Base-by-base conservation (phyloP, 1,140 invertebrate species). In the Brachionus rotundiformis region DNA sequence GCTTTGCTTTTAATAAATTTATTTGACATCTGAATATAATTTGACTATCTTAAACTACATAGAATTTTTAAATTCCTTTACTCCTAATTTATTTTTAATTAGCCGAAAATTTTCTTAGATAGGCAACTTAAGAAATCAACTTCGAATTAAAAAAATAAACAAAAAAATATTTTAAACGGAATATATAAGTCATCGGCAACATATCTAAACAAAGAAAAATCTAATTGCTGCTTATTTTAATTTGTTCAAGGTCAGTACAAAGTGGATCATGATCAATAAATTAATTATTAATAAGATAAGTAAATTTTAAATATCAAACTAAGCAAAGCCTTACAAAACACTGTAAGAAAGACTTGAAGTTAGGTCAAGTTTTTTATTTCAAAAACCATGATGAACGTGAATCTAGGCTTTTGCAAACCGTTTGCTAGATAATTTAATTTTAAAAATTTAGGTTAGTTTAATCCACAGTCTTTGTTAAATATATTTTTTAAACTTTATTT, bases 361-460 rank as follows among this genome's bases (percentile, higher is more conserved):
- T 54, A 54, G 47, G 47, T 54, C 47, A 54, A 54, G 47, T 19
- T 54, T 54, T 49, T 16, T 19, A 49, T 49, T 49, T 49, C 13
- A 49, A 47, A n/a, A 49, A 49, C 44, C 47, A 54, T 54, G 16
- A 54, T 54, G 4, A 54, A 54, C 47, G 47, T 54, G 47, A 54
- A 54, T 54, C 47, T 54, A 54, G 47, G 47, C 23, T 54, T 54
- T 54, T 54, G 2, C 19, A 23, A 54, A 19, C 47, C 47, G 47
- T 16, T 23, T 54, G 47, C 47, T 19, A 54, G 47, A 54, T 54
- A 54, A 54, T 54, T 54, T 19, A 54, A 54, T 54, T 54, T 54
- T 54, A 19, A 54, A 54, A 54, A 54, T 54, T 54, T 54, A 54
- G 47, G 47, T 54, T 19, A 54, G 19, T 54, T 54, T 54, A 54